Percentiles rank a stretch among this genome's conserved stretches.
Conservation (phyloP, 2,113 vertebrate genomes). For the Sphyrna mokarran region DNA sequence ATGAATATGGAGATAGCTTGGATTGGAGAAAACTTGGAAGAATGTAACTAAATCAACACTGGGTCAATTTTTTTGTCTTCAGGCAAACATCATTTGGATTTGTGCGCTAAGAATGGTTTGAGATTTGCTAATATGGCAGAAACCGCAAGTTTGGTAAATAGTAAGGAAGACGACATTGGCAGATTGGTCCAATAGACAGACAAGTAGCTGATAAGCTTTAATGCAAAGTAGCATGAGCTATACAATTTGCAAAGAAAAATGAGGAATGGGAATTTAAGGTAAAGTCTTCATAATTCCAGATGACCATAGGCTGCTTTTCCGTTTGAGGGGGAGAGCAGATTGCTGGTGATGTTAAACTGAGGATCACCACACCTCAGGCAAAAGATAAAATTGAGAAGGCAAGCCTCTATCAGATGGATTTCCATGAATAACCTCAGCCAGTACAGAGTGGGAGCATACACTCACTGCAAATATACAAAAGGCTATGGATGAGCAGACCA, state of each 20-base stretch:
- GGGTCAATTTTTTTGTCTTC: background rate
- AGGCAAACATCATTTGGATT: background rate
- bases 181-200: background rate
- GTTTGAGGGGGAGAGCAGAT: no score
- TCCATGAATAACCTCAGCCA: no score
- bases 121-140: background rate
- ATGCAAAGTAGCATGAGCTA: background rate
- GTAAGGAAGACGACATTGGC: background rate
- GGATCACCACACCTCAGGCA: no score
- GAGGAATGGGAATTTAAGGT: background rate
- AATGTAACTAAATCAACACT: background rate
- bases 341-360: no score
- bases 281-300: no score
- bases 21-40: background rate
- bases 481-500: background rate
- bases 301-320: no score
- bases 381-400: no score
- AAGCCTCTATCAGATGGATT: no score
- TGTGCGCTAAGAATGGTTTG: background rate
- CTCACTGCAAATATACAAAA: background rate
- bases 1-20: background rate
- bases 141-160: background rate
- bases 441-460: background rate
- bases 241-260: background rate
- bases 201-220: background rate